phyloP scores from a whole-genome alignment of 2,113 vertebrate species.

The Rhinogobius similis region DNA sequence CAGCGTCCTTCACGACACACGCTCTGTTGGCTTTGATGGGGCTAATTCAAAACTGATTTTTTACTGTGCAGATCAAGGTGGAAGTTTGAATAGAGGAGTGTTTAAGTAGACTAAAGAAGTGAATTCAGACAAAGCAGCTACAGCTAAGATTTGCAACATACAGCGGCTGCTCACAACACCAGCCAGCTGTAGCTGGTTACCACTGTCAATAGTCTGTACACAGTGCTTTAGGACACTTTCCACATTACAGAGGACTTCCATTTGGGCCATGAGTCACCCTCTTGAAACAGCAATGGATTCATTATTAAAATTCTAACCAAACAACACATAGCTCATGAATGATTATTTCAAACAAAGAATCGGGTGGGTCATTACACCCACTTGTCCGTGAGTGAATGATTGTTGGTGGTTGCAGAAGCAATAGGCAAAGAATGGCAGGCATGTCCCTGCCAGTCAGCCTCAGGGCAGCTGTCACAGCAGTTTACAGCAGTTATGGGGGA shows the following conservation, averaged over 20 bases:
- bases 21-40: conserved; percentile 24
- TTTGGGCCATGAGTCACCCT: conserved; percentile 39
- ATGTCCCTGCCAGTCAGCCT: neutral
- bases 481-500: no score
- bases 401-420: neutral
- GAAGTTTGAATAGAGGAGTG: neutral
- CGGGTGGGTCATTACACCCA: neutral
- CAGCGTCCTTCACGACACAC: conserved; percentile 20
- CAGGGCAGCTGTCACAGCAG: neutral
- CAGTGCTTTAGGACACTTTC: conserved; percentile 27
- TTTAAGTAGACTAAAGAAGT: conserved; percentile 46
- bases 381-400: neutral
- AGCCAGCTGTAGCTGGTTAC: conserved; percentile 10
- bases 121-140: conserved; percentile 55
- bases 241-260: conserved; percentile 30
- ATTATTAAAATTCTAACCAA: conserved; percentile 26
- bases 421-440: neutral
- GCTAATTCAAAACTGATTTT: conserved; percentile 19
- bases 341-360: neutral
- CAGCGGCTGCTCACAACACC: conserved; percentile 18
- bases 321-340: neutral
- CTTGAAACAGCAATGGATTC: conserved; percentile 8
- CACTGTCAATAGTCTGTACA: conserved; percentile 6
- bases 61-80: conserved; percentile 15
- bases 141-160: conserved; percentile 7